phyloP scores from a whole-genome alignment of 2,113 vertebrate species.

The Sakesphorus luctuosus region DNA sequence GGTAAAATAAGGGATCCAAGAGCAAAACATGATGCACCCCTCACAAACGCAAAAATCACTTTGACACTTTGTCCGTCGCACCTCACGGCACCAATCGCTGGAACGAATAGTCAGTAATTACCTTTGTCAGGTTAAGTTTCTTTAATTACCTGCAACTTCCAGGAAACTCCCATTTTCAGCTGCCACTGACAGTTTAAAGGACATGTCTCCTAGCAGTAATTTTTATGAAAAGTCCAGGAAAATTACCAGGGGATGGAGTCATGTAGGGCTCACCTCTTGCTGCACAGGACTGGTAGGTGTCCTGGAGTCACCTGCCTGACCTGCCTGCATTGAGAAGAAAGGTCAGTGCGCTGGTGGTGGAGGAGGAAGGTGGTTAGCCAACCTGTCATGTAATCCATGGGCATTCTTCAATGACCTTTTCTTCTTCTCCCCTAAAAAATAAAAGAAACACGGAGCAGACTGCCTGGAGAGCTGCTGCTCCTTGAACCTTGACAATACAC shows the following conservation, averaged over 20 bases:
- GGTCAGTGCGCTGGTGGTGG: not conserved
- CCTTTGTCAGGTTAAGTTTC: not conserved
- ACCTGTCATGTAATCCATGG: not conserved
- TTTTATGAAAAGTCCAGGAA: not conserved
- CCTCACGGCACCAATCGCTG: rapidly evolving
- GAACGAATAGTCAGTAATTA: not conserved
- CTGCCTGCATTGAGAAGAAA: not conserved
- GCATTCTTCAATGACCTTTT: not conserved
- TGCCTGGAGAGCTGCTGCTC: conserved; percentile 2
- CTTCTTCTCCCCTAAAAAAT: not conserved
- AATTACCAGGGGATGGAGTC: not conserved
- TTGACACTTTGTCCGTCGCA: not conserved
- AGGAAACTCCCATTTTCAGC: not conserved
- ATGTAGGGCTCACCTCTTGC: not conserved
- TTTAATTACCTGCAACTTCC: not conserved
- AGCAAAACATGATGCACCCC: rapidly evolving
- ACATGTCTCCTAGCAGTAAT: not conserved
- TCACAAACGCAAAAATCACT: not conserved
- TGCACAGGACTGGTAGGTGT: rapidly evolving
- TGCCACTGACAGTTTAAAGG: not conserved
- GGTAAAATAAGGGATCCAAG: not conserved
- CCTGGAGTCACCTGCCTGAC: not conserved
- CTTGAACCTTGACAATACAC: not conserved
- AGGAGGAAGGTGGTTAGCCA: not conserved
- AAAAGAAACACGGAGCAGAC: not conserved